Conservation (phyloP, 2,888 invertebrate species). For the Conistra vaccinii region DNA sequence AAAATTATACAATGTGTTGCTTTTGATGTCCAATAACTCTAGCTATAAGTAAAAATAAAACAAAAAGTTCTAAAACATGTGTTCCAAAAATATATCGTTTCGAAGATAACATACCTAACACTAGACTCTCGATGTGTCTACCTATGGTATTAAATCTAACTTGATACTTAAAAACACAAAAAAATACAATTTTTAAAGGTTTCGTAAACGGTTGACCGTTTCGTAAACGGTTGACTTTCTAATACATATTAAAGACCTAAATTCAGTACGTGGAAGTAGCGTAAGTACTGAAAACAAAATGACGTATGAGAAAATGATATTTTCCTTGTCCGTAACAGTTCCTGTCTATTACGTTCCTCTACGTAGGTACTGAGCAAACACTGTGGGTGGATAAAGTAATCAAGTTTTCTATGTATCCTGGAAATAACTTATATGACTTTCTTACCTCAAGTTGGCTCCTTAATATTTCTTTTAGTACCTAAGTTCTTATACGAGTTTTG, state of each 20-base stretch:
- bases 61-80: too few species aligned
- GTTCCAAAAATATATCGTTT: too few species aligned
- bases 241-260: not conserved
- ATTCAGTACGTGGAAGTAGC: not conserved
- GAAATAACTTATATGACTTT: not conserved
- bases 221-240: too few species aligned
- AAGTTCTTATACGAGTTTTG: not conserved
- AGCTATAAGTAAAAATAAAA: too few species aligned
- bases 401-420: slow-evolving; percentile 6
- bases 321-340: not conserved
- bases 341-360: not conserved
- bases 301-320: not conserved
- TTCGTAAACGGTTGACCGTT: too few species aligned
- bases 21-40: too few species aligned
- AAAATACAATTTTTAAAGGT: too few species aligned
- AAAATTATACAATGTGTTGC: too few species aligned
- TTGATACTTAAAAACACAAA: too few species aligned
- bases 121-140: too few species aligned
- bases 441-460: not conserved
- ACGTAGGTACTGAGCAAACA: slow-evolving; percentile 5
- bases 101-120: too few species aligned
- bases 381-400: slow-evolving; percentile 8
- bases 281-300: not conserved
- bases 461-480: slow-evolving; percentile 5
- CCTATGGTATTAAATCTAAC: not conserved